Evolutionary conservation across 2,888 invertebrate genomes (phyloP), one percentile per base, ranked within the genome.

Genomic region (Lordiphosa fenestrarum): DNA sequence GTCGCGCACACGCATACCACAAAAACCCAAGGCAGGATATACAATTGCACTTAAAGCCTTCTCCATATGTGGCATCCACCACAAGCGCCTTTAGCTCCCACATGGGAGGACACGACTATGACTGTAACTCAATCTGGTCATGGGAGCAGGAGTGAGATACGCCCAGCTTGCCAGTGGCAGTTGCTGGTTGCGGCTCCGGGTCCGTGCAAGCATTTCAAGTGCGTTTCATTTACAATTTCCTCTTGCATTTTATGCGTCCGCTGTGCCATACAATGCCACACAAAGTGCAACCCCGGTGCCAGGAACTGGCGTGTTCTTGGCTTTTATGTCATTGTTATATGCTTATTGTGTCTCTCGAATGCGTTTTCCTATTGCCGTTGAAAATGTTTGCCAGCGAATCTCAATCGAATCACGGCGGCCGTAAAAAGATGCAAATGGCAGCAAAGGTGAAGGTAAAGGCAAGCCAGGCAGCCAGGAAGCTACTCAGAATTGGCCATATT

Each of bases 171-270:
- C 52, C 57, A 38, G 56, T 44, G 25, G 6, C 47, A 37, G 40
- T 35, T 46, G 36, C 35, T 37, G 51, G 46, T 38, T 41, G 58
- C 30, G 56, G 52, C 41, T 62, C 66, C 65, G 66, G 71, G 30
- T 30, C 30, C 30, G 7, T 30, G 30, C 30, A 65, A 76, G 75
- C 71, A 73, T 75, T 81, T 81, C 71, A 84, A 84, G 77, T 84
- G 82, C 83, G 71, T 84, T 82, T 84, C 80, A 84, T 81, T 78
- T 78, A 73, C 76, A 76, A 76, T 82, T 84, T 84, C 77, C 83
- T 75, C 69, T 54, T 30, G 30, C 66, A 68, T 77, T 75, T 82
- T 73, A 82, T 82, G 72, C 71, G 78, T 65, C 77, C 73, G 67
- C 71, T 77, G 83, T 71, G 72, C 57, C 64, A 66, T 64, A 66